A percentile compares a stretch with the other conserved stretches of the same genome.
These are phyloP conservation scores for Eudemis profundana DNA, from an alignment of 2,888 invertebrate genomes.

Conservation along the genomic window DNA sequence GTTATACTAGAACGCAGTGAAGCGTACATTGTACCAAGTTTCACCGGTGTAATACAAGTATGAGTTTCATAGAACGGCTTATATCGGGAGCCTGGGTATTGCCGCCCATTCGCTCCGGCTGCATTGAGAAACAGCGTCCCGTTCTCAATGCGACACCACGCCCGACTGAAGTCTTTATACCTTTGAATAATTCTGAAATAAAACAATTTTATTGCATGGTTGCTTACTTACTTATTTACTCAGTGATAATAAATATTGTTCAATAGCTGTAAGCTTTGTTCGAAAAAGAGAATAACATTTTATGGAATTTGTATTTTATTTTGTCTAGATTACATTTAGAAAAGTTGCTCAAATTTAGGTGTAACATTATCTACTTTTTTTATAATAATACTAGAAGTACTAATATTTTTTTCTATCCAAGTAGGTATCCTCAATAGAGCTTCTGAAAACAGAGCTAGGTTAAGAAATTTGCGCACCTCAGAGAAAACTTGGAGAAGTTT, in stretches of 20 bases:
- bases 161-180: background rate
- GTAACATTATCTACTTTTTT: no score
- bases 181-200: background rate
- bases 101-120: background rate
- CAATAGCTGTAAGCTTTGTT: no score
- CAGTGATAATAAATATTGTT: no score
- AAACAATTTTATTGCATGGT: background rate
- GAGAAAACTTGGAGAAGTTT: background rate
- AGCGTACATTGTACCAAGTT: constrained; percentile 12
- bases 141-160: background rate
- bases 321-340: no score
- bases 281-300: no score
- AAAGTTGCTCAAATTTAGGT: no score
- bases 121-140: background rate
- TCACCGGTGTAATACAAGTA: constrained; percentile 17
- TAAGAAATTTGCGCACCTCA: no score
- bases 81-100: constrained; percentile 16
- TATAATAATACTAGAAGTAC: no score
- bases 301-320: no score
- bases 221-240: no score
- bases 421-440: background rate
- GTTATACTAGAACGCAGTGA: constrained; percentile 5
- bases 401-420: no score
- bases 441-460: no score
- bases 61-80: constrained; percentile 21